Base-by-base conservation (phyloP, 23 tunicate genomes). In the Halocynthia aurantium region DNA sequence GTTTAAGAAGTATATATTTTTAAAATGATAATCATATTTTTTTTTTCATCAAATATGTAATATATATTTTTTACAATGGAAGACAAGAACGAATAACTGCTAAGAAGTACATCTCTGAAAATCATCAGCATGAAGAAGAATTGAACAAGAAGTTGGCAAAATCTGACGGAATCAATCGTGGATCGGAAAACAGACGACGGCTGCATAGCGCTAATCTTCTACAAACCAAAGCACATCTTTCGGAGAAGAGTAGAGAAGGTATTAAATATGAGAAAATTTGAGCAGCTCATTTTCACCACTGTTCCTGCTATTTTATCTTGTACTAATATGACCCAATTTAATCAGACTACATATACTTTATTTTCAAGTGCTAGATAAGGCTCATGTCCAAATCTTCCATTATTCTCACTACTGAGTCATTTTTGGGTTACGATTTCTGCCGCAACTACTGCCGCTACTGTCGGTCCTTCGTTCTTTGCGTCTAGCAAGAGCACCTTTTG, bases 181-280 rank as follows among this genome's bases (percentile, higher is more conserved):
- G 87, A 8, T 82, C 97, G 0, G 88, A 90, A 61, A 85, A 90
- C 63, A 81, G 97, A 15, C 74, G 97, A 65, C 76, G 97, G 12
- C 86, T 81, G 58, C 90, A 84, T 6, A 90, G 97, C 63, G 97
- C 90, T 18, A 72, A 51, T 7, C 52, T 90, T 49, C 60, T 84
- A 5, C 79, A 76, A 67, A 81, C 57, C 57, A 90, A 84, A 81
- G 85, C 86, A 18, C 85, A 81, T 72, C 77, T 90, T 12, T 77
- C 79, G 5, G 97, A 90, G 68, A 71, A 87, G 58, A 76, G 90
- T 63, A 61, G 97, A 7, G 97, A 90, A 65, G 97, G 78, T 74
- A 52, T 40, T 0, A 22, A 22, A 10, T 11, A 20, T 10, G 12
- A 10, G 72, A 11, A 68, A 13, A 31, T 31, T 31, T 31, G 44